Base-by-base conservation (phyloP, 2,888 invertebrate species). In the Crepidodera aurea region DNA sequence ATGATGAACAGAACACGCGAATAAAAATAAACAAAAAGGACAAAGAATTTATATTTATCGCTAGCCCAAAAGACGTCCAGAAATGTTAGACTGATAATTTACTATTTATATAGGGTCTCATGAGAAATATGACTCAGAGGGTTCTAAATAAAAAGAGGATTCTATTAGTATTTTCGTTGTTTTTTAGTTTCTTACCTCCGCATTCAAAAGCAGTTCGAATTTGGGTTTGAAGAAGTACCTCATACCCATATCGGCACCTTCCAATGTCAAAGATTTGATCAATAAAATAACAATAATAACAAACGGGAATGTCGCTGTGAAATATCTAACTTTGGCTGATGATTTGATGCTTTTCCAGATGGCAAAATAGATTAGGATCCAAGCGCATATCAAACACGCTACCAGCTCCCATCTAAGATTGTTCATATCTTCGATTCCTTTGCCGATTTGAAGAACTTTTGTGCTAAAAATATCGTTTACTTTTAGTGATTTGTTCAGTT, bases 281-380 rank as follows among this genome's bases (percentile, higher is more conserved):
- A 96, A 87, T 76, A 96, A 90, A 40, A 93, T 90, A 71, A 94
- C 84, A 73, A 96, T 92, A 67, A 96, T 86, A 51, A 95, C 80
- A 80, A 95, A 96, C 2, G 96, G 96, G 69, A 96, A 88, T 13
- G 95, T 95, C 39, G 96, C 95, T 22, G 96, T 96, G 77, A 96
- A 90, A 82, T 96, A 96, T 69, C 96, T 90, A 55, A 95, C 89
- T 84, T 90, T 90, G 29, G 93, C 93, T 51, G 95, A 95, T n/a
- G 95, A 94, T 79, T 93, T 93, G 63, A 96, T 93, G 67, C 96
- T 96, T 83, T 96, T 97, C 94, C 96, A 97, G 51, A 97, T 89
- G 69, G 96, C 94, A 82, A 97, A 94, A 83, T 97, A 98, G 56
- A 97, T 94, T 73, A 97, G 83, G 66, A 96, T 86, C 97, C 97